Base-by-base conservation (phyloP, 1,140 invertebrate species). In the Lithobius niger region DNA sequence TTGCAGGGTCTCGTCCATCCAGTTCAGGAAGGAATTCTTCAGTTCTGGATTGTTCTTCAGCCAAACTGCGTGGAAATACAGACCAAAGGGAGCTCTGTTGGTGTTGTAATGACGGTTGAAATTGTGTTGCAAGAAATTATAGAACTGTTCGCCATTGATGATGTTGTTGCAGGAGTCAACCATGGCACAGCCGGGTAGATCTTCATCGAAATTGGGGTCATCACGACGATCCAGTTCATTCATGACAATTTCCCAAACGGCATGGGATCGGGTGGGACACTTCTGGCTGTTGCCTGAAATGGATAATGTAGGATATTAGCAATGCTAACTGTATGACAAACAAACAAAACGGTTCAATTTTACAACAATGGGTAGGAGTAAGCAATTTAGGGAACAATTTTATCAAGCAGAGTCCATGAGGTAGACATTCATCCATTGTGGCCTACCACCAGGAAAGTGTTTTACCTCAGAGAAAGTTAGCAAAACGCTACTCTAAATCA, bases 211-310 rank as follows among this genome's bases (percentile, higher is more conserved):
- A 58, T 76, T 82, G 0, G 89, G 89, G 67, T 94, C 88, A 69
- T 94, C 91, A 57, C 91, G 79, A 57, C 89, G 78, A 73, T 95
- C 90, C 62, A 94, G 71, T 68, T 95, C 90, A 67, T 95, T 95
- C 84, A 95, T 89, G n/a, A 94, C 89, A 87, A 95, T 93, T 73
- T 95, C 91, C 91, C 91, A 95, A 13, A 94, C 89, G 24, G 90
- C 89, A 67, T 94, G 90, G 59, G 66, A 65, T 67, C 89, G 81
- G 0, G 90, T 92, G 16, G 90, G 91, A 65, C 90, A 95, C 64
- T 84, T 88, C 69, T 94, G 90, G 26, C 64, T 64, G 51, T 61
- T 53, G 31, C 59, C 48, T 50, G 21, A 50, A 25, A n/a, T n/a
- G n/a, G n/a, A n/a, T n/a, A n/a, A n/a, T n/a, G n/a, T n/a, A n/a